phyloP scores from a whole-genome alignment of 2,797 vertebrate genomes.

The Lepilemur ruficaudatus region DNA sequence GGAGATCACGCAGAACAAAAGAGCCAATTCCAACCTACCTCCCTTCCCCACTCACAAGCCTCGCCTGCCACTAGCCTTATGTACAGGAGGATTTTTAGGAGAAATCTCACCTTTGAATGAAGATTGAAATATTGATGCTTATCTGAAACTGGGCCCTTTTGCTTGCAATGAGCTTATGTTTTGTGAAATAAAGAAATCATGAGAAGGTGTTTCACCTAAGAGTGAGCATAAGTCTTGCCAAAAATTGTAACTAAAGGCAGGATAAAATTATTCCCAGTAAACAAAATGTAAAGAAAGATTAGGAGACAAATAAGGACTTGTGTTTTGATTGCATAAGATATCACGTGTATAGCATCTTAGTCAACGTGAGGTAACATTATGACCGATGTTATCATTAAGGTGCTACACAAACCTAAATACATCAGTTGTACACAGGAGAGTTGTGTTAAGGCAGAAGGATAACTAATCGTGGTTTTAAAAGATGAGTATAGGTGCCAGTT shows the following conservation, averaged over 20 bases:
- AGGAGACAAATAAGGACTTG: neutral
- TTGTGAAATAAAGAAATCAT: neutral
- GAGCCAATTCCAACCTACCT: neutral
- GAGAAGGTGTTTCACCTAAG: neutral
- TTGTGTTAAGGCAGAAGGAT: neutral
- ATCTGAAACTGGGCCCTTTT: neutral
- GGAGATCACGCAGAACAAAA: neutral
- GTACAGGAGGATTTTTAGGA: neutral
- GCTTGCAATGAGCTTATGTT: neutral
- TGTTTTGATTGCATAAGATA: neutral
- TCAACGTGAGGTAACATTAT: neutral
- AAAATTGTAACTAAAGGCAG: neutral
- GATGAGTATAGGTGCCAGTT: neutral
- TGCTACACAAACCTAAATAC: neutral
- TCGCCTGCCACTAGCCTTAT: neutral
- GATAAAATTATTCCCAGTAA: neutral
- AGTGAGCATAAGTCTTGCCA: neutral
- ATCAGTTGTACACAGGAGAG: neutral
- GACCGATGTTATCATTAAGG: neutral
- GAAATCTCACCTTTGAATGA: neutral
- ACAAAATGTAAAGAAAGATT: neutral
- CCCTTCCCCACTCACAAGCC: fast-evolving
- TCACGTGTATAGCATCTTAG: neutral
- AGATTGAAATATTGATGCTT: neutral
- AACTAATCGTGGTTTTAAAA: neutral